Evolutionary conservation across 2,888 invertebrate genomes (phyloP), one percentile per base, ranked within the genome.

Genomic region (Alloscopus bannaensis): DNA sequence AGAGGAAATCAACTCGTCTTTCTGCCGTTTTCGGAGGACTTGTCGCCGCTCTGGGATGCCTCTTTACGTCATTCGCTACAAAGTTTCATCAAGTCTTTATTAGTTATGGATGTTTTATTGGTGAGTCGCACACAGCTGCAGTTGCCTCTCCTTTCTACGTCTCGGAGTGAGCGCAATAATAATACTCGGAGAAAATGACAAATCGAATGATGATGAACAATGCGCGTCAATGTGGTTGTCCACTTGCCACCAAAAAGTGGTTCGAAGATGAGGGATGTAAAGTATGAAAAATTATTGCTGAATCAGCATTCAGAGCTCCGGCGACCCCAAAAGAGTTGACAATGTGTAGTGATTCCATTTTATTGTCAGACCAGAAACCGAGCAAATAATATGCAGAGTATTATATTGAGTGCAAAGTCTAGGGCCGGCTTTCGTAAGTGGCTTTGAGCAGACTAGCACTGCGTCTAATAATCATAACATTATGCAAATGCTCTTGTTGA

Each of bases 21-120:
- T 81, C 84, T 66, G 95, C 95, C 1, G 95, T 96, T 60, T 93
- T 96, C 87, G 96, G 95, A 62, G 95, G 95, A 8, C 91, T 96
- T 82, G 92, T 95, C 66, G 94, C 94, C 36, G 94, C 95, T 1
- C 91, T 96, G 20, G 96, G 95, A 65, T 95, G 94, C 87, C 92
- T 96, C 83, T 96, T 96, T 90, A 94, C 95, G 8, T 95, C 95
- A 76, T 96, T 96, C 88, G 95, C 95, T 76, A 93, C 94, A 78
- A 94, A 95, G 89, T 94, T 95, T 88, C 95, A 95, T 89, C 96
- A 96, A 88, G 91, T 95, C 80, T 95, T 94, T 90, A 94, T 95
- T 91, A 95, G 95, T 89, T 95, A 94, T 87, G 91, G 91, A 79
- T 88, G 90, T 64, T 90, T 91, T 62, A 88, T 91, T 79, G 91